These are phyloP conservation scores for Saccopteryx bilineata DNA, from an alignment of 2,113 vertebrate genomes.

Conservation along the genomic window DNA sequence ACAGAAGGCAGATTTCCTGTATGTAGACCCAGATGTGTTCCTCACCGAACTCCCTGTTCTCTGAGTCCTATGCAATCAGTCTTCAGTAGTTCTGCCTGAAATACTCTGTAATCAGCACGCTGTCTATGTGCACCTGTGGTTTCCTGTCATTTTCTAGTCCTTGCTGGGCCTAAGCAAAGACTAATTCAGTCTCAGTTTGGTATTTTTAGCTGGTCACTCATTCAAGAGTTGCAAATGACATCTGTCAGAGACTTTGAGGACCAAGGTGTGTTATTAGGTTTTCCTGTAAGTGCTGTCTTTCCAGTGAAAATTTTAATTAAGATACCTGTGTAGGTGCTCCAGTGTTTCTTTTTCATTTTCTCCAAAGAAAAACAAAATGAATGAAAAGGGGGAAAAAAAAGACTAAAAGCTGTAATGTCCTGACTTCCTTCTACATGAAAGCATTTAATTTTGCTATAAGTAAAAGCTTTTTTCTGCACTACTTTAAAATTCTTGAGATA, in stretches of 20 bases:
- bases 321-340: neutral
- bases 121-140: constrained; percentile 4
- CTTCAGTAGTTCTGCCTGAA: neutral
- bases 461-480: constrained; percentile 50
- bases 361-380: constrained; percentile 20
- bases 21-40: neutral
- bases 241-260: constrained; percentile 34
- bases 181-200: neutral
- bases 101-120: neutral
- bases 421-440: constrained; percentile 29
- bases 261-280: neutral
- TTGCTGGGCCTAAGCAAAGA: constrained; percentile 13
- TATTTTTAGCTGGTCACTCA: constrained; percentile 31
- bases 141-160: neutral
- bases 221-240: constrained; percentile 42
- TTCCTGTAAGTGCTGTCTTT: neutral
- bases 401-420: neutral
- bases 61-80: neutral
- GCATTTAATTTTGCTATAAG: constrained; percentile 23
- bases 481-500: constrained; percentile 38
- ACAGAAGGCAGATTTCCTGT: neutral
- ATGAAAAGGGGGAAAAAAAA: neutral
- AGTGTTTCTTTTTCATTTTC: constrained; percentile 13
- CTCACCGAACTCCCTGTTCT: neutral
- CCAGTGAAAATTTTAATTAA: constrained; percentile 41